Evolutionary conservation across 1,140 invertebrate genomes (phyloP).

Genomic region (Marisa cornuarietis): DNA sequence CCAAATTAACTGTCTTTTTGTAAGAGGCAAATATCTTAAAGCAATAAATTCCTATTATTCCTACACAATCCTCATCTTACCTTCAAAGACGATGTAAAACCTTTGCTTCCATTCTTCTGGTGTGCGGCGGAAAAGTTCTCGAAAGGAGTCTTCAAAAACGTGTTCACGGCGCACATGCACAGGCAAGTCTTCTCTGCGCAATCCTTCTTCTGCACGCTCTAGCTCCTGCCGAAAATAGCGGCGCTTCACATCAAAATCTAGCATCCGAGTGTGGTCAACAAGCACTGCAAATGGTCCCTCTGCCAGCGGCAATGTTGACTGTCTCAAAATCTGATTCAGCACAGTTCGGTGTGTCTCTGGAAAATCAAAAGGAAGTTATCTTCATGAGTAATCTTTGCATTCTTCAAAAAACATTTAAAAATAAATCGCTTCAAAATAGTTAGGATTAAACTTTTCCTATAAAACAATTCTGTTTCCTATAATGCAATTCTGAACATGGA

Average conservation of each 20-base stretch:
- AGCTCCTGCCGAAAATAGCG: constrained; percentile 89
- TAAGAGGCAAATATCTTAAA: too few species aligned
- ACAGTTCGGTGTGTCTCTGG: constrained; percentile 90
- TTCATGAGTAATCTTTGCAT: neutral
- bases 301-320: constrained; percentile 84
- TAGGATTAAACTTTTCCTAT: neutral
- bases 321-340: constrained; percentile 90
- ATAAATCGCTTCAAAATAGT: neutral
- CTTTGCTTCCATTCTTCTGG: constrained; percentile 94
- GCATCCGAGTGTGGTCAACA: constrained; percentile 87
- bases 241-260: constrained; percentile 93
- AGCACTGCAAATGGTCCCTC: constrained; percentile 89
- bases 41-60: too few species aligned
- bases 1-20: too few species aligned
- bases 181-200: constrained; percentile 86
- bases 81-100: constrained; percentile 95
- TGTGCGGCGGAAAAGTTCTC: constrained; percentile 84
- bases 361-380: constrained; percentile 24
- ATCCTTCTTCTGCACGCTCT: constrained; percentile 73
- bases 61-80: constrained; percentile 64
- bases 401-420: neutral
- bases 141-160: constrained; percentile 92
- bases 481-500: neutral
- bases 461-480: neutral
- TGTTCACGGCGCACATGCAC: constrained; percentile 87